A percentile compares a stretch with the other conserved stretches of the same genome.
phyloP scores from a whole-genome alignment of 2,797 vertebrate species.

The Linurgus olivaceus region DNA sequence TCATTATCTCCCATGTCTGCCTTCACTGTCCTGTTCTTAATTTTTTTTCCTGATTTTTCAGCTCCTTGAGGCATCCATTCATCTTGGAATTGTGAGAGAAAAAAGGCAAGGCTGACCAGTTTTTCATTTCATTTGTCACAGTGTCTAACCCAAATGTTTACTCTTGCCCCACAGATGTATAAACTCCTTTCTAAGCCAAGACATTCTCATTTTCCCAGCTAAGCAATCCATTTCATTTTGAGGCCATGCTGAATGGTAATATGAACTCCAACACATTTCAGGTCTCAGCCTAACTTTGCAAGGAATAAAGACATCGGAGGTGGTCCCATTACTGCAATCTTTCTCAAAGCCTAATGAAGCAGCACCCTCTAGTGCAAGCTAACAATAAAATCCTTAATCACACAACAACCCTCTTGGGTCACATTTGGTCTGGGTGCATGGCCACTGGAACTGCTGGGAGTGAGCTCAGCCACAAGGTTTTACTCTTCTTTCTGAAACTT shows the following conservation, averaged over 20 bases:
- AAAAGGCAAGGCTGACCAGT: background rate
- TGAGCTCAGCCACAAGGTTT: background rate
- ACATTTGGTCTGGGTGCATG: background rate
- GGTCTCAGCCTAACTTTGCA: background rate
- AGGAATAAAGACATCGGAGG: background rate
- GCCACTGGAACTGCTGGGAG: background rate
- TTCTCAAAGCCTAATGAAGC: background rate
- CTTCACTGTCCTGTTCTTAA: background rate
- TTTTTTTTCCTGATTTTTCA: background rate
- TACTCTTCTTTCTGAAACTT: background rate
- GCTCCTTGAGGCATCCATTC: background rate
- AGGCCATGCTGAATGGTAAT: background rate
- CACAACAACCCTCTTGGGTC: background rate
- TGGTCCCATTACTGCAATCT: fast-evolving
- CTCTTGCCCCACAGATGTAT: background rate
- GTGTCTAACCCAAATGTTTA: background rate
- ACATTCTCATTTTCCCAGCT: constrained; percentile 1
- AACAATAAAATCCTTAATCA: background rate
- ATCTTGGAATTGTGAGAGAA: background rate
- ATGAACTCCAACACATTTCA: background rate
- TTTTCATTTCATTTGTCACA: constrained; percentile 27
- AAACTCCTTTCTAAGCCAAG: background rate
- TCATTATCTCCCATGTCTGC: background rate
- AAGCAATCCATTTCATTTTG: background rate
- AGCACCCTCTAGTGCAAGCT: constrained; percentile 52